Evolutionary conservation across 2,797 vertebrate genomes (phyloP).

Genomic region (Spondyliosoma cantharus): DNA sequence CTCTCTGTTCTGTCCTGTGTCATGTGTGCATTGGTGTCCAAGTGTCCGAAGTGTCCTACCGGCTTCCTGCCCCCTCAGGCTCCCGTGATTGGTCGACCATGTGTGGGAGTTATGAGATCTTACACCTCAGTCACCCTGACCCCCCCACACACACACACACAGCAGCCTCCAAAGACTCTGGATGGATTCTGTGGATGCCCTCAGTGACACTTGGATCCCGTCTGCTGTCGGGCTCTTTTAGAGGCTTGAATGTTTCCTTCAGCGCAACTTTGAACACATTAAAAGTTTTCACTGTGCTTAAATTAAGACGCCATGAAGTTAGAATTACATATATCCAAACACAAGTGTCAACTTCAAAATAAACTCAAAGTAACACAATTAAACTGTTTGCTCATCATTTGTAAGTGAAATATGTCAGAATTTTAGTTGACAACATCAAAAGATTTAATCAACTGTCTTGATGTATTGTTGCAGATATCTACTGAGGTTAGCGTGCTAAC

Average conservation of each 20-base stretch:
- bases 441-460: no score
- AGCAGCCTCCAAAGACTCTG: constrained; percentile 23
- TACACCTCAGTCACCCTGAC: constrained; percentile 47
- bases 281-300: background rate
- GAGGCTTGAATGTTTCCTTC: background rate
- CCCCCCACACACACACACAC: constrained; percentile 25
- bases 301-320: background rate
- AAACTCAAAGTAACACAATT: no score
- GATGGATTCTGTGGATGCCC: constrained; percentile 33
- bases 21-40: constrained; percentile 25
- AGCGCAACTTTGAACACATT: background rate
- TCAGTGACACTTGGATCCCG: constrained; percentile 35
- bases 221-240: background rate
- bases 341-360: no score
- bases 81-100: constrained; percentile 61
- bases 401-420: no score
- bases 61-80: constrained; percentile 65
- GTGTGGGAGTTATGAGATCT: constrained; percentile 63
- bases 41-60: constrained; percentile 53
- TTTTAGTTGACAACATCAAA: no score
- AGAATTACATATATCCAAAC: background rate
- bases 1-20: constrained; percentile 26
- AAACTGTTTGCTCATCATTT: no score
- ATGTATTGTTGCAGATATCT: no score
- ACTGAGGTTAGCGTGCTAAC: no score